Percentiles rank a stretch among this genome's conserved stretches.
Conservation (phyloP, 1,140 invertebrate genomes). For the Palaemon carinicauda region DNA sequence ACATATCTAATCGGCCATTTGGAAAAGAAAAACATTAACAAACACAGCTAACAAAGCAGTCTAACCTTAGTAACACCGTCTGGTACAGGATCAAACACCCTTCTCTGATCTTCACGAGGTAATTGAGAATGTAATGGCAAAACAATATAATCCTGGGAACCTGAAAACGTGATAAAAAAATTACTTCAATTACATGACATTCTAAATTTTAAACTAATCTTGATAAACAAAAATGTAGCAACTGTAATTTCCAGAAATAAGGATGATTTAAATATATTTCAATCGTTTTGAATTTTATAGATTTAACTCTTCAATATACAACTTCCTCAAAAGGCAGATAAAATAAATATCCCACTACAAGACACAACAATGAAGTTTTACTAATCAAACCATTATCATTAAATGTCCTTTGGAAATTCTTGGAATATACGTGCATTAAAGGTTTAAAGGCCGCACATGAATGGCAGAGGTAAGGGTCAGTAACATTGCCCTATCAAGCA, state of each 20-base stretch:
- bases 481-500: too few species aligned
- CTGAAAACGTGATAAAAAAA: background rate
- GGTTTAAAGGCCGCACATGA: too few species aligned
- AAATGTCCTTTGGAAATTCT: too few species aligned
- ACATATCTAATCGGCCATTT: background rate
- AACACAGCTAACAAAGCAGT: background rate
- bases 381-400: too few species aligned
- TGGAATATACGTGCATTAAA: too few species aligned
- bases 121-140: slow-evolving; percentile 91
- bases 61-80: slow-evolving; percentile 75
- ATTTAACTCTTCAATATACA: too few species aligned
- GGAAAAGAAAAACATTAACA: background rate
- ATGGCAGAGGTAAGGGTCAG: too few species aligned
- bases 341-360: too few species aligned
- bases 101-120: slow-evolving; percentile 87
- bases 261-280: too few species aligned
- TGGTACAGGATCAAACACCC: slow-evolving; percentile 83
- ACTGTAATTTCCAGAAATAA: too few species aligned
- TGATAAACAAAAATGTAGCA: background rate
- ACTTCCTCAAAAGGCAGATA: too few species aligned
- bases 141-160: slow-evolving; percentile 70
- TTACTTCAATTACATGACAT: slow-evolving; percentile 57
- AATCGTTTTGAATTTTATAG: background rate
- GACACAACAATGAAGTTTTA: too few species aligned
- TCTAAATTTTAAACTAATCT: background rate